Conservation (phyloP, 2,888 invertebrate species). For the Drosophila eohydei region DNA sequence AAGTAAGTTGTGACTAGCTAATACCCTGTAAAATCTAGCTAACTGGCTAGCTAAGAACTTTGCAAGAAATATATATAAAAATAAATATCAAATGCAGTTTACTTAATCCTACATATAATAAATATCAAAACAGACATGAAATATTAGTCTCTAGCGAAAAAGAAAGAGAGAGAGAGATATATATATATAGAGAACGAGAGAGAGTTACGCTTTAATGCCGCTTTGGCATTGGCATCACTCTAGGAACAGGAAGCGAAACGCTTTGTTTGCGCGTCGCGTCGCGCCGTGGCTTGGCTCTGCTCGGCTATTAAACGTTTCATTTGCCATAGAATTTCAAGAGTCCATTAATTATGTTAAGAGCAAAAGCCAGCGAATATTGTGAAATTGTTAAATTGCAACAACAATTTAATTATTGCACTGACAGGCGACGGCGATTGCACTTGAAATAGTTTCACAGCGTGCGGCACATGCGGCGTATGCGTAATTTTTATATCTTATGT, state of each 20-base stretch:
- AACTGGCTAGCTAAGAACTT: not conserved
- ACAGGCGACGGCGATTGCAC: slow-evolving; percentile 20
- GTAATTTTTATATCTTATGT: slow-evolving; percentile 1
- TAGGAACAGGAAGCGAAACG: slow-evolving; percentile 43
- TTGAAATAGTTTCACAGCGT: slow-evolving; percentile 10
- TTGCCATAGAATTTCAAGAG: slow-evolving; percentile 32
- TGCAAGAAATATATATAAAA: not conserved
- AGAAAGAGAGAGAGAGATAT: not conserved
- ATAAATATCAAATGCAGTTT: not conserved
- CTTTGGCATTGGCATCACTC: slow-evolving; percentile 13
- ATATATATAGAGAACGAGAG: not conserved
- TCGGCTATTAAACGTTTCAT: slow-evolving; percentile 48
- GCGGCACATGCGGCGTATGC: slow-evolving; percentile 37
- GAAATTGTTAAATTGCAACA: slow-evolving; percentile 8
- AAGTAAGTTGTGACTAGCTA: not conserved
- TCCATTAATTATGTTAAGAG: slow-evolving; percentile 46
- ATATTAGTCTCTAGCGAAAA: not conserved
- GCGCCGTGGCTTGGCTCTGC: not conserved
- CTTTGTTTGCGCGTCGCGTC: slow-evolving; percentile 20
- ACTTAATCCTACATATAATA: not conserved
- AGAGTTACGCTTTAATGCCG: slow-evolving; percentile 10
- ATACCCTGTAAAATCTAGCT: not conserved
- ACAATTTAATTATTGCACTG: slow-evolving; percentile 23
- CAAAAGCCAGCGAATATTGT: slow-evolving; percentile 12
- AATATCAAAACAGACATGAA: not conserved